Evolutionary conservation across 1,140 invertebrate species (phyloP).

Genomic region (Saccostrea echinata): DNA sequence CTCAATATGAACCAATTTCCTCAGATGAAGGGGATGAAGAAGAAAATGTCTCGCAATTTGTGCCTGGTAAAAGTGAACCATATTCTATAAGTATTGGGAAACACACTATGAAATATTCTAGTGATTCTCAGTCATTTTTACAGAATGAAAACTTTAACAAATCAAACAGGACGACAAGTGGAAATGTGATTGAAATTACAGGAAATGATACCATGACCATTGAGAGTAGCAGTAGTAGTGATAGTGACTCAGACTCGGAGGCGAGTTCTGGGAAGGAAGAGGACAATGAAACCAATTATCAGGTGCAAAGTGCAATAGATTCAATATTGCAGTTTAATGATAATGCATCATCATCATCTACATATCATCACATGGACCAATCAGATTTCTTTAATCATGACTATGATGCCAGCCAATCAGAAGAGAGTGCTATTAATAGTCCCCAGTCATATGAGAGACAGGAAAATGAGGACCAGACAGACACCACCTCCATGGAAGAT

Average conservation of each 20-base stretch:
- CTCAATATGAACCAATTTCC: slow-evolving; percentile 59
- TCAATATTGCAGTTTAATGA: slow-evolving; percentile 70
- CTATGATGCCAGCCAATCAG: slow-evolving; percentile 44
- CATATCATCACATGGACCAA: slow-evolving; percentile 38
- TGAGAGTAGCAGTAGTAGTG: slow-evolving; percentile 31
- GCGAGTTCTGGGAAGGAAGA: slow-evolving; percentile 31
- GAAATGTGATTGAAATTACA: background rate
- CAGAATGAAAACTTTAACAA: background rate
- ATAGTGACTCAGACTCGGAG: slow-evolving; percentile 42
- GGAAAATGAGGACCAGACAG: slow-evolving; percentile 41
- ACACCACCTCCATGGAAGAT: slow-evolving; percentile 60
- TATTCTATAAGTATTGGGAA: slow-evolving; percentile 48
- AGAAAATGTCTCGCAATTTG: slow-evolving; percentile 42
- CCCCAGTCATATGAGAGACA: background rate
- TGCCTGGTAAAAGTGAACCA: slow-evolving; percentile 42
- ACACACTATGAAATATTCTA: slow-evolving; percentile 34
- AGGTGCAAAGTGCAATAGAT: slow-evolving; percentile 75
- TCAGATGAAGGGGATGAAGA: slow-evolving; percentile 56
- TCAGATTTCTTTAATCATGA: slow-evolving; percentile 43
- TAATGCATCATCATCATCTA: slow-evolving; percentile 35
- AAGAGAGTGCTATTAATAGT: slow-evolving; percentile 37
- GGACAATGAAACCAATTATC: slow-evolving; percentile 64
- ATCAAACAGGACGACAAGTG: background rate
- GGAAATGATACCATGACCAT: background rate
- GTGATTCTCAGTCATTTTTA: slow-evolving; percentile 18